Evolutionary conservation across 1,140 invertebrate species (phyloP).

Genomic region (Bicyclus anynana): DNA sequence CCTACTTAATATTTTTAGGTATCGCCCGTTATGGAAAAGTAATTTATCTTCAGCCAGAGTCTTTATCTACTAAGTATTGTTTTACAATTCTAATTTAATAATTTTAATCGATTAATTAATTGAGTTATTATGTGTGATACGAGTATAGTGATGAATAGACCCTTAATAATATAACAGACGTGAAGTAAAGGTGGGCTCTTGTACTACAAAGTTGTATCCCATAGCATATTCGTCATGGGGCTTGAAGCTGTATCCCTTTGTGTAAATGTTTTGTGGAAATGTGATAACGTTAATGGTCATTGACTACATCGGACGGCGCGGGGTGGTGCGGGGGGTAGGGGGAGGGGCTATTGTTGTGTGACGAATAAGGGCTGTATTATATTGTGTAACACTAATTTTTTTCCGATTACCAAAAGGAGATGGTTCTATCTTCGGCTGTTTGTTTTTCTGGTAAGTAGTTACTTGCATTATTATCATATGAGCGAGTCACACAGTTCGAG

Average conservation of each 20-base stretch:
- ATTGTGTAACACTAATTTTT: background rate
- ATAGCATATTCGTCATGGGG: slow-evolving; percentile 9
- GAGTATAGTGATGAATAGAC: no score
- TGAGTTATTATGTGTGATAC: slow-evolving; percentile 8
- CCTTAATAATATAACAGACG: background rate
- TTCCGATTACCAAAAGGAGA: no score
- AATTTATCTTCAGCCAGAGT: no score
- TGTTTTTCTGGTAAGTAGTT: no score
- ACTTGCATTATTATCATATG: no score
- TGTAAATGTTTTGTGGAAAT: slow-evolving; percentile 8
- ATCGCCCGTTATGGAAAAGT: no score
- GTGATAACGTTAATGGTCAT: slow-evolving; percentile 15
- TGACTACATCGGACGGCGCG: slow-evolving; percentile 20
- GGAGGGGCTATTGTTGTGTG: background rate
- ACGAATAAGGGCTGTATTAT: background rate
- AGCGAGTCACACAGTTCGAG: no score
- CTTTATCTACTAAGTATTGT: no score
- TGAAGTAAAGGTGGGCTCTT: background rate
- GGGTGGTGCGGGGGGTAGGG: background rate
- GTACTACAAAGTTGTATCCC: background rate
- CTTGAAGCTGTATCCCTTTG: slow-evolving; percentile 10
- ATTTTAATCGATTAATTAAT: no score
- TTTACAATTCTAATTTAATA: no score
- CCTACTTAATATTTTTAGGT: no score
- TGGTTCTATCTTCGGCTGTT: no score